These are phyloP conservation scores for Ganaspis sp. DNA, from an alignment of 1,140 invertebrate species.

Conservation along the genomic window DNA sequence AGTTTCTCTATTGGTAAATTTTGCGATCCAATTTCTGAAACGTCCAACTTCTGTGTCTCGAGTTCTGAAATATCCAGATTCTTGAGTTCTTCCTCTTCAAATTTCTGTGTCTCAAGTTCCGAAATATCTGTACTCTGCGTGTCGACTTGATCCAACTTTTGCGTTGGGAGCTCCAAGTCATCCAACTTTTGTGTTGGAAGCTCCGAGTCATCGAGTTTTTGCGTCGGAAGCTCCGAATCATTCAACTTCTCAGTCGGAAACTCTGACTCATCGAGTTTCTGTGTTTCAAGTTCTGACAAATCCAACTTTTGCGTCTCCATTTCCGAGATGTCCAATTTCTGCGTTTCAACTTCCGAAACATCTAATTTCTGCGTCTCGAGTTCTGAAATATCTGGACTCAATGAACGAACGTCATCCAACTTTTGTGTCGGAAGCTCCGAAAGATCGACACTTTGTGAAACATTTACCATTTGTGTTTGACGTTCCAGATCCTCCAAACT, in stretches of 20 bases:
- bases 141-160: not conserved
- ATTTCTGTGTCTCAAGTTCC: not conserved
- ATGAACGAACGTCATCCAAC: not conserved
- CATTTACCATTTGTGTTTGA: no score
- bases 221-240: no score
- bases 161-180: not conserved
- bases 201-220: not conserved
- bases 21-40: not conserved
- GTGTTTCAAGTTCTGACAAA: no score
- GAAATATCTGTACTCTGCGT: not conserved
- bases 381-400: not conserved
- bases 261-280: no score
- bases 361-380: not conserved
- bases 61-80: not conserved
- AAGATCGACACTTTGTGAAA: no score
- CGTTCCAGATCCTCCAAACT: no score
- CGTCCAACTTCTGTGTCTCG: not conserved
- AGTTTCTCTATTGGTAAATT: not conserved
- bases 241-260: no score
- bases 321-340: no score
- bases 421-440: slow-evolving; percentile 7
- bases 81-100: no score
- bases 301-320: no score
- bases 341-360: no score
- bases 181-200: not conserved